phyloP scores from a whole-genome alignment of 1,140 invertebrate species.

The Pseudomyrmex gracilis region DNA sequence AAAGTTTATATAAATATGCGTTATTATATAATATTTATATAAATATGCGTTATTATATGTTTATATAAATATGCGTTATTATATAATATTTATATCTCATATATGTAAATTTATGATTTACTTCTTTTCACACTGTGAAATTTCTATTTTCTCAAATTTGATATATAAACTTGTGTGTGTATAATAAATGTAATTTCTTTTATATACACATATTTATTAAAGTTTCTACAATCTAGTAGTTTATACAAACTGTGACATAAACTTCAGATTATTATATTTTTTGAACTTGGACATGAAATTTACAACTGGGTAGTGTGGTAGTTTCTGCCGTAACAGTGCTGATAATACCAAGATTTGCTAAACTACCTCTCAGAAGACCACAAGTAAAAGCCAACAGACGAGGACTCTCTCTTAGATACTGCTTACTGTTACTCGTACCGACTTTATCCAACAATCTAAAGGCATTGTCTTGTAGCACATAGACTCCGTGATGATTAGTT shows the following conservation, averaged over 20 bases:
- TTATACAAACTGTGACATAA: not conserved
- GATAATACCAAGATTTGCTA: conserved; percentile 97
- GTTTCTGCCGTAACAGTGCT: conserved; percentile 98
- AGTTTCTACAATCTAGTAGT: not conserved
- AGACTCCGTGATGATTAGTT: conserved; percentile 99
- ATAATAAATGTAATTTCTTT: not conserved
- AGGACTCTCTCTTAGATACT: conserved; percentile 96
- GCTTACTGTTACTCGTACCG: conserved; percentile 91
- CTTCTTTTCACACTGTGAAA: not conserved
- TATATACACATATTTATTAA: not conserved
- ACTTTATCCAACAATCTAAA: conserved; percentile 96
- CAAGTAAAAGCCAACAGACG: conserved; percentile 97
- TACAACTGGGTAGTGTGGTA: conserved; percentile 96
- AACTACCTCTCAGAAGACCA: conserved; percentile 96
- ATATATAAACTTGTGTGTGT: too few species aligned
- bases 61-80: too few species aligned
- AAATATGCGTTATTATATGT: too few species aligned
- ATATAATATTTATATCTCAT: not conserved
- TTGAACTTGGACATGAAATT: conserved; percentile 96
- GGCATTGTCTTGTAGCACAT: conserved; percentile 98
- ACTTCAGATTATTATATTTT: conserved; percentile 82
- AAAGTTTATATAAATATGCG: too few species aligned
- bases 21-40: not conserved
- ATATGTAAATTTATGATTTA: not conserved
- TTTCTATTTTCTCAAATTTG: too few species aligned